phyloP scores from a whole-genome alignment of 2,113 vertebrate genomes.

The Prolemur simus region DNA sequence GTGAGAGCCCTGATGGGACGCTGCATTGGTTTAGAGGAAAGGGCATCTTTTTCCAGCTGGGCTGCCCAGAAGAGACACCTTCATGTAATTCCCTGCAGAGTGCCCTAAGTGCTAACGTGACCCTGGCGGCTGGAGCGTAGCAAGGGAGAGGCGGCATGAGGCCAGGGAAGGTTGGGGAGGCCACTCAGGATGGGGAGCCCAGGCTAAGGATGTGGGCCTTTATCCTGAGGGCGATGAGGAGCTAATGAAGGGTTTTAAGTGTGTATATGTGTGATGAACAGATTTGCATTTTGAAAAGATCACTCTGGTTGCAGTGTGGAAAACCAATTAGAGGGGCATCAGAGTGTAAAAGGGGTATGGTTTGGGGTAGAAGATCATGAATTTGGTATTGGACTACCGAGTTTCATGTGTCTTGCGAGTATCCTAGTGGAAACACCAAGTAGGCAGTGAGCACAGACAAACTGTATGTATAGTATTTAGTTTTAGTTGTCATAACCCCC shows the following conservation, averaged over 20 bases:
- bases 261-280: conserved; percentile 12
- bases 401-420: not conserved
- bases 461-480: not conserved
- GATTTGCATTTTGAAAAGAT: conserved; percentile 60
- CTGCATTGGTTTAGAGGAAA: not conserved
- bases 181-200: not conserved
- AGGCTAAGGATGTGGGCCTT: not conserved
- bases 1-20: not conserved
- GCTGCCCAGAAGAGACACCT: not conserved
- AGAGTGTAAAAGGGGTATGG: not conserved
- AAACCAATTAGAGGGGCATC: not conserved
- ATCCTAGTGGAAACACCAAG: not conserved
- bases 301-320: not conserved
- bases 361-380: not conserved
- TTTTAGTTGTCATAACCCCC: not conserved
- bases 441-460: not conserved
- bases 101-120: not conserved
- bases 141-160: not conserved
- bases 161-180: not conserved
- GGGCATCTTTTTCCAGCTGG: not conserved
- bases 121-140: not conserved
- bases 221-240: not conserved
- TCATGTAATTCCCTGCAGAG: not conserved
- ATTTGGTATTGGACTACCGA: not conserved
- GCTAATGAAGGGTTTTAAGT: not conserved